These are phyloP conservation scores for Lepidostoma basale DNA, from an alignment of 1,140 invertebrate genomes.

Conservation along the genomic window DNA sequence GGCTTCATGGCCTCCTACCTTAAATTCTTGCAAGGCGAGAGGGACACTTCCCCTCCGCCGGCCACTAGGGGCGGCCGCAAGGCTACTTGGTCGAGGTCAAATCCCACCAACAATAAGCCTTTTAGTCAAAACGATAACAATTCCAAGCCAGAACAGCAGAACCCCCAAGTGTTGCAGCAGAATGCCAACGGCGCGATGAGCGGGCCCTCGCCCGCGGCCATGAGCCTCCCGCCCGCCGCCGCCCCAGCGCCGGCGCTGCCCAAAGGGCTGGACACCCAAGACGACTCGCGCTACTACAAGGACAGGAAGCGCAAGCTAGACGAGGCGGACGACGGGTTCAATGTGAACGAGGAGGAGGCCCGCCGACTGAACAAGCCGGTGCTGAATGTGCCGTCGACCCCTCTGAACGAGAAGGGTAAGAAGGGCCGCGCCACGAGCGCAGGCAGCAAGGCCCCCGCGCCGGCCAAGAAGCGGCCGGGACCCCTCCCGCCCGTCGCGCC, in stretches of 20 bases:
- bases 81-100: constrained; percentile 67
- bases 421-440: constrained; percentile 50
- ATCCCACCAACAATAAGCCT: constrained; percentile 54
- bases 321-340: constrained; percentile 70
- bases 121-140: constrained; percentile 51
- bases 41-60: constrained; percentile 78
- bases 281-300: constrained; percentile 77
- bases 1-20: constrained; percentile 85
- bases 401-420: constrained; percentile 52
- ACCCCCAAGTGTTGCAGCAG: constrained; percentile 51
- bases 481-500: constrained; percentile 57
- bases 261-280: constrained; percentile 57
- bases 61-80: constrained; percentile 68
- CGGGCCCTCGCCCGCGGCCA: constrained; percentile 50
- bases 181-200: constrained; percentile 56
- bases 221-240: constrained; percentile 52
- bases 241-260: constrained; percentile 52
- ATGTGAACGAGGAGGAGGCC: constrained; percentile 66
- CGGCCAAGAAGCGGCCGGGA: constrained; percentile 59
- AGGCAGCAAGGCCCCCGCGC: constrained; percentile 45
- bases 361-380: constrained; percentile 58
- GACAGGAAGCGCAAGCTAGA: constrained; percentile 73
- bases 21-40: constrained; percentile 82
- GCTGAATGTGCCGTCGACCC: constrained; percentile 63
- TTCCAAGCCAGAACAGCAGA: constrained; percentile 35